A percentile compares a stretch with the other conserved stretches of the same genome.
Evolutionary conservation across 2,797 vertebrate genomes (phyloP).

Genomic region (Monodelphis domestica): DNA sequence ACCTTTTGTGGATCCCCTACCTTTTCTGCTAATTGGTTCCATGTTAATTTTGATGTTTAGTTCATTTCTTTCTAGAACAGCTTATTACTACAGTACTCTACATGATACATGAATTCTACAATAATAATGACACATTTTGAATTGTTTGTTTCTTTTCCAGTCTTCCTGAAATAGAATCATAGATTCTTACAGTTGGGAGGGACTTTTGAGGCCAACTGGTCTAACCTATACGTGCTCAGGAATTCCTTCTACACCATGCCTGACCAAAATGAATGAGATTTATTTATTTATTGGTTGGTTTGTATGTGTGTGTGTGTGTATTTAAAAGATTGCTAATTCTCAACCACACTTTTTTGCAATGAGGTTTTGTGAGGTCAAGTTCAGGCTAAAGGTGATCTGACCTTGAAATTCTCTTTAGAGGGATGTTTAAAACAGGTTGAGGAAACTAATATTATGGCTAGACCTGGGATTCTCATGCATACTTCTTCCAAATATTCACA

Average conservation of each 20-base stretch:
- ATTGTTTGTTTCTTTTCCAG: neutral
- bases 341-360: neutral
- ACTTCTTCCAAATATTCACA: neutral
- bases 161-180: neutral
- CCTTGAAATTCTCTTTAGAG: neutral
- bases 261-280: neutral
- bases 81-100: too few species aligned
- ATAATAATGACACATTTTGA: neutral
- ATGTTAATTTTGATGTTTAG: neutral
- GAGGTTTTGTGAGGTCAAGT: neutral
- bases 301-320: neutral
- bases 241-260: neutral
- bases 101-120: too few species aligned
- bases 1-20: neutral
- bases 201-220: neutral
- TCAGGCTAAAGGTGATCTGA: neutral
- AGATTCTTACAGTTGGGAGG: neutral
- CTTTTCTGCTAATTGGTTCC: neutral
- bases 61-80: neutral
- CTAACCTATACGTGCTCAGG: neutral
- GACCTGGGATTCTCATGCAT: neutral
- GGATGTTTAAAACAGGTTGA: neutral
- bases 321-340: neutral
- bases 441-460: neutral
- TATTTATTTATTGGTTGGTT: neutral